Base-by-base conservation (phyloP, 2,113 vertebrate genomes). In the Sylvilagus bachmani region DNA sequence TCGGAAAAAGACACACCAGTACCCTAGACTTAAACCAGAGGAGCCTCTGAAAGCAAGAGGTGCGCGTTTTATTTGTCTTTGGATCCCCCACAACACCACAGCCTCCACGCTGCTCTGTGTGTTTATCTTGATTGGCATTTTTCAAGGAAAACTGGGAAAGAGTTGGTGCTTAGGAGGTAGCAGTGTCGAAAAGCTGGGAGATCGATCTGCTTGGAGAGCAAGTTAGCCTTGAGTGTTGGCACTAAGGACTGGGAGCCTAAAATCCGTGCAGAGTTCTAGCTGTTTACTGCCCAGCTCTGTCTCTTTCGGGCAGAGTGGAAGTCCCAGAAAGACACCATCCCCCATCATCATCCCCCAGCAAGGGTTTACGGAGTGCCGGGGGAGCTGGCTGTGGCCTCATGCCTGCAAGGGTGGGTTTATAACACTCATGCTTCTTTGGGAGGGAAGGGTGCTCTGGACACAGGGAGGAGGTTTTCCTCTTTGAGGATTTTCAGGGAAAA, bases 401-500 rank as follows among this genome's bases (percentile, higher is more conserved):
- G 4, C 3, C 3, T 33, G 61, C 51, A n/a, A n/a, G n/a, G n/a
- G 62, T 11, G n/a, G 75, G 53, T 91, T 64, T 86, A 82, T 62
- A 89, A 29, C 0, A 53, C 36, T 8, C 36, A 0, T 17, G 38
- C 62, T 24, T 66, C 58, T 86, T 86, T 81, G 53, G 44, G 29
- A 83, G 29, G n/a, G 6, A 91, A 77, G n/a, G 0, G 1, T 55
- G 61, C 73, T 82, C 51, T 49, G 66, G 38, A 27, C 69, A 92
- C 38, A 49, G 84, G 67, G 90, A 74, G 79, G 66, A 12, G 17
- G 29, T 31, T 90, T 55, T 81, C 51, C 11, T 84, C 33, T 61
- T 44, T 80, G 51, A 33, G 12, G 33, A 25, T 66, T 94, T 86
- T 86, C 62, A 92, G 44, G 78, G 71, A 88, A 90, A 83, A 86